Base-by-base conservation (phyloP, 2,113 vertebrate genomes). In the Cephalopholis sonnerati region DNA sequence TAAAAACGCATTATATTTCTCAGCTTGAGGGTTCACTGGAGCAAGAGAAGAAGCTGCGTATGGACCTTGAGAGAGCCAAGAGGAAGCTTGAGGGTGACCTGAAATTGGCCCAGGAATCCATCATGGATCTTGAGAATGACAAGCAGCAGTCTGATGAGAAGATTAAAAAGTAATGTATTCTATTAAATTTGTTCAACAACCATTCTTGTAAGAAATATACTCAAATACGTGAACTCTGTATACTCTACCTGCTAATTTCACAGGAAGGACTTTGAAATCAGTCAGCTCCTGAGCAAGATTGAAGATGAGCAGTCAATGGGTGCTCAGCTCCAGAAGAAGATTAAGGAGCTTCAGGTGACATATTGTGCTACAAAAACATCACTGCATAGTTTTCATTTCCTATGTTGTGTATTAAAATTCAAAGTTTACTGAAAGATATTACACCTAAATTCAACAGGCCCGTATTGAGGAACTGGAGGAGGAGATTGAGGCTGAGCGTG, bases 21-120 rank as follows among this genome's bases (percentile, higher is more conserved):
- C 44, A 97, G 96, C 87, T 96, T 78, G 96, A 98, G 89, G 96
- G 91, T 41, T 96, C 96, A 67, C 90, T 97, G 54, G 96, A 97
- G 77, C 96, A 97, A 81, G 97, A 97, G 89, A 97, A 95, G 91
- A 97, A 97, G 90, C 90, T 96, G 0, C 94, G 95, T 4, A 88
- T 97, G 90, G 96, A 97, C 85, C 94, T 97, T 86, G 95, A 97
- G 83, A 92, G 95, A 90, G 93, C 89, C 62, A 94, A 94, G 87
- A 92, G 93, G 6, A 94, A 93, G 85, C 87, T 94, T 24, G 93
- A 94, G 82, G 93, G 93, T 72, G 93, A 93, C 57, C 81, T 94
- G 64, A 94, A 94, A 88, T 82, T 94, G 4, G 84, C 93, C 22
- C 93, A 94, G 78, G 93, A 94, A 77, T 89, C 87, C 27, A 81